Evolutionary conservation across 2,888 invertebrate species (phyloP), one percentile per base, ranked within the genome.

Genomic region (Patella pellucida): DNA sequence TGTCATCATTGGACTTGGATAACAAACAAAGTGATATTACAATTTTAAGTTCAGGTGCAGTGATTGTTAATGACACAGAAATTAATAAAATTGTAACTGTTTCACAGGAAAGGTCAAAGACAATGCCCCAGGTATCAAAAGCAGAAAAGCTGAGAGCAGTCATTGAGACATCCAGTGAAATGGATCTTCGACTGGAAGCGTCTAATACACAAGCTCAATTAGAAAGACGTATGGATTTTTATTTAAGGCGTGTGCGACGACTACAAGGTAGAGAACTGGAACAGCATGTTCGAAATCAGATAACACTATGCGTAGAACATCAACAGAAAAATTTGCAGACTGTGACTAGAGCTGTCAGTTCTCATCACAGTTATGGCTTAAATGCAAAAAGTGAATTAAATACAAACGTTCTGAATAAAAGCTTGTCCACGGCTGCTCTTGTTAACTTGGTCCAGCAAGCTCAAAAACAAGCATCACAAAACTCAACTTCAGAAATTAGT

Each of bases 221-320:
- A 74, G 94, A 95, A 86, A 92, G 95, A 62, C 93, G 94, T 81
- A 93, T 94, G 84, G 95, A 95, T 71, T 94, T 95, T 88, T 91
- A 97, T 73, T 89, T 94, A 84, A 92, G 95, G 82, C 93, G 96
- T 80, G 91, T 96, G 77, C 92, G 95, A 16, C 95, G 96, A 88
- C 91, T 96, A 41, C 96, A 97, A 89, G 93, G 94, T 0, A 93
- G 94, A 73, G 92, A 94, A 54, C 93, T 96, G 89, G 95, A 96
- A 7, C 94, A 94, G 79, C 95, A 96, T 89, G 93, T 94, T 50
- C 94, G 95, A 73, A 94, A 95, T 82, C 96, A 97, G 90, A 93
- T 95, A 15, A 93, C 94, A 31, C 95, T 95, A 7, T 94, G 96
- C 74, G 94, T 95, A 82, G 95, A 95, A 80, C 93, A 94, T 86